Conservation (phyloP, 2,888 invertebrate species). For the Xanthorhoe spadicearia region DNA sequence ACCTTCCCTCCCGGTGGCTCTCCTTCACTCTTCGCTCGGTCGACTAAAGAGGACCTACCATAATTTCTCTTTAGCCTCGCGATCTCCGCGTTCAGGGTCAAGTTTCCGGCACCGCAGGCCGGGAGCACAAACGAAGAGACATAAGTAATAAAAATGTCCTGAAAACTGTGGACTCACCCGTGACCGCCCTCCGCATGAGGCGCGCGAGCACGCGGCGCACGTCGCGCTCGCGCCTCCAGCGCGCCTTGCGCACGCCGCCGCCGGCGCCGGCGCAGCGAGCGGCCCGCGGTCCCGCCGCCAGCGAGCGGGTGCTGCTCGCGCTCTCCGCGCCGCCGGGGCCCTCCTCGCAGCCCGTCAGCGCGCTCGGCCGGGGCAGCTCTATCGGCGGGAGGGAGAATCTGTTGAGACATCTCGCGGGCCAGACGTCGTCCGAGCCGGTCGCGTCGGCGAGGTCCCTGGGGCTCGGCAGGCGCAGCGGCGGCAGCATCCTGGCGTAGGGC, state of each 20-base stretch:
- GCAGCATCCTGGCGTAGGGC: constrained; percentile 64
- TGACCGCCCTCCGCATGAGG: constrained; percentile 64
- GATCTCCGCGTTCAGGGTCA: too few species aligned
- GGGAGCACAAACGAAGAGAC: too few species aligned
- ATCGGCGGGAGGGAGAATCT: constrained; percentile 62
- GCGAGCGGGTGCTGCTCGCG: constrained; percentile 3
- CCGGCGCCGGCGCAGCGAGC: constrained; percentile 6
- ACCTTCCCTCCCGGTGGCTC: too few species aligned
- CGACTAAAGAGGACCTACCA: too few species aligned
- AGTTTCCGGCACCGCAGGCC: too few species aligned
- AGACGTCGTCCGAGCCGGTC: constrained; percentile 57
- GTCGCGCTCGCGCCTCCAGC: constrained; percentile 40
- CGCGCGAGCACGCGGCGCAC: constrained; percentile 65
- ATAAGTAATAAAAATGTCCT: too few species aligned
- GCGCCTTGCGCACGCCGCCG: not conserved
- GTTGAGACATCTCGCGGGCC: constrained; percentile 62
- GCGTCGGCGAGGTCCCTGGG: constrained; percentile 50
- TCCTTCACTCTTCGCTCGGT: too few species aligned
- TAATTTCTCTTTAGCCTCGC: too few species aligned
- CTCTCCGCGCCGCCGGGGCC: constrained; percentile 17
- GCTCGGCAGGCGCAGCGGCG: constrained; percentile 67
- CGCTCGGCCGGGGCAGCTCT: constrained; percentile 47
- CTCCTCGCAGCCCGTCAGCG: constrained; percentile 18
- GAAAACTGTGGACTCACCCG: constrained; percentile 50
- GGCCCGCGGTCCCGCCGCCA: constrained; percentile 29